Base-by-base conservation (phyloP, 53 echinoderm and acorn worm species). In the Astropecten irregularis region DNA sequence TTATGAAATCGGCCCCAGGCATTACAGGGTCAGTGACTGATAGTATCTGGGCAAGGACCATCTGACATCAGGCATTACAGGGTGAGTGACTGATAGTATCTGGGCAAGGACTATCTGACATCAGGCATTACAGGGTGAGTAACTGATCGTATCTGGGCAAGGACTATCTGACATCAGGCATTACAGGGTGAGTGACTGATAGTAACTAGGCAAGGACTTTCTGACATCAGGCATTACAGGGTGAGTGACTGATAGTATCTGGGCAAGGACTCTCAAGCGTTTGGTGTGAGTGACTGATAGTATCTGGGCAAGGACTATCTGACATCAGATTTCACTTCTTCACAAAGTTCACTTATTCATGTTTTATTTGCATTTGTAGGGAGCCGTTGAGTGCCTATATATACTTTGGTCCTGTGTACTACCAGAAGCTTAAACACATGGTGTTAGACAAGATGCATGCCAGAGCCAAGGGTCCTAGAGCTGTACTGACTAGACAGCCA, bases 361-460 rank as follows among this genome's bases (percentile, higher is more conserved):
- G 32, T 1, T 1, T 1, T 30, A 6, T 15, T 49, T 53, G 7
- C 49, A 44, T 22, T n/a, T 22, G 52, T 81, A 96, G 97, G 39
- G 97, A 96, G 49, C 93, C 97, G 21, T 55, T 96, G 40, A 96
- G 92, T 87, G 97, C 97, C 26, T 96, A 96, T 60, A 96, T 96
- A 54, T 96, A 96, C 86, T 96, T 93, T 85, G 97, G 97, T 19
- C 97, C 97, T 21, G 97, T 96, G 22, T 96, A 94, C 90, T 96
- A 96, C 50, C 97, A 96, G 90, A 96, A 96, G 46, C 68, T 96
- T 76, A 96, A 96, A 36, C 97, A 96, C 83, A 96, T 93, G 97
- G 97, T 96, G 38, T 19, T 93, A 28, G 97, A 96, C 76, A 96
- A 96, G 83, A 96, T 96, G 97, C 97, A 96, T 63, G 97, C 97